These are phyloP conservation scores for Pseudomugil tenellus DNA, from an alignment of 2,797 vertebrate genomes.

Conservation along the genomic window DNA sequence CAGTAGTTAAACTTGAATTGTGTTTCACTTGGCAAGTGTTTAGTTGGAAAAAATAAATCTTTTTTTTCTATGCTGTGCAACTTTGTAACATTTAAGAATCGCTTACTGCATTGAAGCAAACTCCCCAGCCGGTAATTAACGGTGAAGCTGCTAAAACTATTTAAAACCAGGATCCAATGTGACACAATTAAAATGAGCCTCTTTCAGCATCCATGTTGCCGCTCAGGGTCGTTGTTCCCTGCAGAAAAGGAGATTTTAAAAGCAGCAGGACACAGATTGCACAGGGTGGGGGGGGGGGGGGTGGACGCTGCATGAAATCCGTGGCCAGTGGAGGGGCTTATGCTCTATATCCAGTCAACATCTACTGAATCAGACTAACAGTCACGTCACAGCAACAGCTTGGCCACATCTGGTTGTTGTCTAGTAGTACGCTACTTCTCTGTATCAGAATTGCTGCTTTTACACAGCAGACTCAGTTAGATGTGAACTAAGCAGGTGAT, in stretches of 20 bases:
- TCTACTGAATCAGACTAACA: not conserved
- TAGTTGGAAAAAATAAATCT: constrained; percentile 3
- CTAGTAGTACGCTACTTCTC: not conserved
- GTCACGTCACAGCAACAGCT: not conserved
- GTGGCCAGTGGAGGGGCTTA: not conserved
- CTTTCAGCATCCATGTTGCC: not conserved
- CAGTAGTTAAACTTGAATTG: constrained; percentile 42
- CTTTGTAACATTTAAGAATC: no score
- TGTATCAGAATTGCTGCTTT: not conserved
- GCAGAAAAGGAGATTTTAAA: not conserved
- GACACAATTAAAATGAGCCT: no score
- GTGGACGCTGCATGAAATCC: not conserved
- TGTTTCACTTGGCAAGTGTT: constrained; percentile 27
- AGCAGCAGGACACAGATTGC: not conserved
- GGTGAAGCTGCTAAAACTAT: not conserved
- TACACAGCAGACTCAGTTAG: not conserved
- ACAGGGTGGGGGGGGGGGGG: not conserved
- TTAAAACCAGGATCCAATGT: no score
- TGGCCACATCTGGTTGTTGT: not conserved
- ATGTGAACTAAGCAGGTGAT: no score
- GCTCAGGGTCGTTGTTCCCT: not conserved
- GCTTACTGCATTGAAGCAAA: not conserved
- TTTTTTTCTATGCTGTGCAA: not conserved
- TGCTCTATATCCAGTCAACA: not conserved
- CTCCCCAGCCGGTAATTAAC: no score